phyloP scores from a whole-genome alignment of 2,888 invertebrate species.

The Andrena trimmerana region DNA sequence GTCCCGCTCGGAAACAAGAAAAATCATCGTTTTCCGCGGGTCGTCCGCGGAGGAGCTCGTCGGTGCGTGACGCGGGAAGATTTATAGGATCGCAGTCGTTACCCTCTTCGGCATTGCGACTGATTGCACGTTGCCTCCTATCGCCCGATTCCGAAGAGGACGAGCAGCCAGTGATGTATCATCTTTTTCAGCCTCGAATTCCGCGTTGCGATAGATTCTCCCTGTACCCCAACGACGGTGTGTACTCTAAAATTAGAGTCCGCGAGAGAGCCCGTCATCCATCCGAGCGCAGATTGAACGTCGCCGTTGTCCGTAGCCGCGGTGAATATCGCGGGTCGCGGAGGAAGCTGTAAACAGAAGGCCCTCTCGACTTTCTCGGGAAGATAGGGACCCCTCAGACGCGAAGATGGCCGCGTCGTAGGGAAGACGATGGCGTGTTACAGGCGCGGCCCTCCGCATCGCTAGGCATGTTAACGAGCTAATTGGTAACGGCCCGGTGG shows the following conservation, averaged over 20 bases:
- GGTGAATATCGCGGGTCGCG: slow-evolving; percentile 11
- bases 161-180: not conserved
- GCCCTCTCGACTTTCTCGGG: not conserved
- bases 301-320: slow-evolving; percentile 3
- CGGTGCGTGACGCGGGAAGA: slow-evolving; percentile 49
- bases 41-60: slow-evolving; percentile 30
- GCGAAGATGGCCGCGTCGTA: slow-evolving; percentile 3
- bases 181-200: not conserved
- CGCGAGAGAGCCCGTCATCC: slow-evolving; percentile 7
- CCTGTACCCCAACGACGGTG: not conserved
- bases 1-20: slow-evolving; percentile 39
- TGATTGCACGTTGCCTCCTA: slow-evolving; percentile 32
- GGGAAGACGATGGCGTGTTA: slow-evolving; percentile 22
- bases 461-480: slow-evolving; percentile 49
- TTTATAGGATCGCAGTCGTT: slow-evolving; percentile 60
- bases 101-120: slow-evolving; percentile 40
- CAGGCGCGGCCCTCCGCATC: slow-evolving; percentile 35
- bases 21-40: slow-evolving; percentile 43
- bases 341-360: slow-evolving; percentile 24
- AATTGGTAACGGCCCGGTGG: slow-evolving; percentile 58
- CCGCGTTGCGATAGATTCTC: not conserved
- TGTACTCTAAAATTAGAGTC: slow-evolving; percentile 18
- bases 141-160: not conserved
- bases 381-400: slow-evolving; percentile 2
- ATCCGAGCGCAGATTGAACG: not conserved